These are phyloP conservation scores for Phrynocephalus versicolor DNA, from an alignment of 2,113 vertebrate species.

Conservation along the genomic window DNA sequence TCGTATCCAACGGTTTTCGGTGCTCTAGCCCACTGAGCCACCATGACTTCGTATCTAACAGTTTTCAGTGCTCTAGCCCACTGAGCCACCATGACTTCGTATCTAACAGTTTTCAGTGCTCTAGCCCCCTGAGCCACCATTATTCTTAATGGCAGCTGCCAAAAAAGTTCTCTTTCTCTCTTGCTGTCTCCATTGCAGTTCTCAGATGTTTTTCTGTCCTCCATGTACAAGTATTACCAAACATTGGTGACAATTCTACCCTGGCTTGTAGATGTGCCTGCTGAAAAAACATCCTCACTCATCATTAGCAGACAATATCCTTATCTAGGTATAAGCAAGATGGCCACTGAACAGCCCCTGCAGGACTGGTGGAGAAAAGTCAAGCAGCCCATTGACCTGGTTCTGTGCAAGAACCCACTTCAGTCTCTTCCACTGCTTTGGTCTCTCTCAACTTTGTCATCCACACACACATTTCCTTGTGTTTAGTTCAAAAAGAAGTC, in stretches of 20 bases:
- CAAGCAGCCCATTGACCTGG: neutral
- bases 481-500: no score
- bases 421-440: neutral
- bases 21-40: no score
- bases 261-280: no score
- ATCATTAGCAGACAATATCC: conserved; percentile 11
- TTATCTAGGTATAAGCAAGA: neutral
- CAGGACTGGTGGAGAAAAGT: neutral
- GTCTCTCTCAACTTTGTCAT: neutral
- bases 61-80: no score
- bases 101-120: no score
- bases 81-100: no score
- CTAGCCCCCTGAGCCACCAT: neutral
- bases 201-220: neutral
- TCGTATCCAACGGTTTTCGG: no score
- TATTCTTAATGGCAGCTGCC: no score
- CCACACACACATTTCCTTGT: neutral
- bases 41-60: no score
- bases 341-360: neutral
- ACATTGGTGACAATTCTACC: neutral
- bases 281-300: neutral
- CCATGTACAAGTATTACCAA: neutral
- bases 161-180: neutral
- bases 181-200: neutral
- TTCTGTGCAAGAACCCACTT: neutral